Evolutionary conservation across 30 jellyfish, hydroid and myxozoan genomes (phyloP).

Genomic region (Cassiopea xamachana): DNA sequence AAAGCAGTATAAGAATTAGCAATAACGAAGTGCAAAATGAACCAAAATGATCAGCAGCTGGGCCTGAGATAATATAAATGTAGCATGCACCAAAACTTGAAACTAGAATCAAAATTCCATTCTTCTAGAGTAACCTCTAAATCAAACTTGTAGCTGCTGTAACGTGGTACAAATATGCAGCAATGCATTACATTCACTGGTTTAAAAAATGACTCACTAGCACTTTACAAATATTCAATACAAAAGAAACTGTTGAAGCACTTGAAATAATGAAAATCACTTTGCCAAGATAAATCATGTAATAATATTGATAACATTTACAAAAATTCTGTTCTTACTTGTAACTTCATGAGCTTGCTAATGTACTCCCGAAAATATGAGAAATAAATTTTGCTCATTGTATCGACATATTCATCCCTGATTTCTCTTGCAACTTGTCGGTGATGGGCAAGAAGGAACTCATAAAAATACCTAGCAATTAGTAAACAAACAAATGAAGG

Average conservation of each 20-base stretch:
- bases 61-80: too few relatives aligned
- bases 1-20: not conserved
- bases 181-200: too few relatives aligned
- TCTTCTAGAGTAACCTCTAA: too few relatives aligned
- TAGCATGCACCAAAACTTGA: too few relatives aligned
- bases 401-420: conserved; percentile 97
- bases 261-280: too few relatives aligned
- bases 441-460: conserved; percentile 92
- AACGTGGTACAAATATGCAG: too few relatives aligned
- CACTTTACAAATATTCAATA: too few relatives aligned
- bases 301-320: not conserved
- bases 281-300: not conserved
- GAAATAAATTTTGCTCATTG: conserved; percentile 98
- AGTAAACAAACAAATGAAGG: not conserved
- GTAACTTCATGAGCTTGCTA: conserved; percentile 92
- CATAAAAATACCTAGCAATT: conserved; percentile 84
- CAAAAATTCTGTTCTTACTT: conserved; percentile 42
- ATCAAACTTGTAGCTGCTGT: too few relatives aligned
- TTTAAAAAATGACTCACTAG: too few relatives aligned
- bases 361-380: conserved; percentile 94
- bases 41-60: not conserved
- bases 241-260: too few relatives aligned
- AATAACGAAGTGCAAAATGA: not conserved
- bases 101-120: too few relatives aligned
- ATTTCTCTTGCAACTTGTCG: conserved; percentile 98